These are phyloP conservation scores for Numenius phaeopus DNA, from an alignment of 2,797 vertebrate genomes.

Conservation along the genomic window DNA sequence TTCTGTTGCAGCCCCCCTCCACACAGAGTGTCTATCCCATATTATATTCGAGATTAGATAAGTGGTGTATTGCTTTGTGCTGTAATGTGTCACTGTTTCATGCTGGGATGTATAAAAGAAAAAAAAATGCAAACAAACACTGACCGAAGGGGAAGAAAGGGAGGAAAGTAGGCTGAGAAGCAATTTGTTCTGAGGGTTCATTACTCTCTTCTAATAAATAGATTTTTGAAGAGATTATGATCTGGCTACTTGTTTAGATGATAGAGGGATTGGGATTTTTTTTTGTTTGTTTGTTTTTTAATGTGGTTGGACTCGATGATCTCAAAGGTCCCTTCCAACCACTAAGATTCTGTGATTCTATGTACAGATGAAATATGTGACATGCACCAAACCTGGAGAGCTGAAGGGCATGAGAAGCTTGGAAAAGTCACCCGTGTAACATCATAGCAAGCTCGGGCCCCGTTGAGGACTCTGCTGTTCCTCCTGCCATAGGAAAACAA, in stretches of 20 bases:
- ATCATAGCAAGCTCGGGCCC: accelerated
- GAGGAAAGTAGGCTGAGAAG: not conserved
- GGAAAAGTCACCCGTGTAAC: not conserved
- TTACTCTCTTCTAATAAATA: not conserved
- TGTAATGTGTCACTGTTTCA: not conserved
- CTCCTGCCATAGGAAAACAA: not conserved
- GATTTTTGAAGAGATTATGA: constrained; percentile 22
- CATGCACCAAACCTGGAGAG: not conserved
- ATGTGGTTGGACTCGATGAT: too few species aligned
- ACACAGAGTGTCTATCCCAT: not conserved
- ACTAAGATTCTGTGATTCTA: too few species aligned
- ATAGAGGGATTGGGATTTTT: not conserved
- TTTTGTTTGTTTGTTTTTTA: too few species aligned
- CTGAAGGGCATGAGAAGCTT: not conserved
- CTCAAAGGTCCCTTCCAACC: too few species aligned
- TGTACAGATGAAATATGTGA: accelerated
- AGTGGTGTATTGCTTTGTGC: constrained; percentile 48
- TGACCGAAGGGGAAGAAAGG: not conserved
- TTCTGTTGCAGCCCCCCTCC: not conserved
- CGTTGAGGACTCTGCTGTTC: accelerated
- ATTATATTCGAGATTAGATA: not conserved
- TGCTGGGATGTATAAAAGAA: not conserved
- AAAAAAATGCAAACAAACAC: constrained; percentile 25
- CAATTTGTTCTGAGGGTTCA: not conserved
- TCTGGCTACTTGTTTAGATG: not conserved